phyloP scores from a whole-genome alignment of 2,113 vertebrate genomes.

The Ctenodactylus gundi region DNA sequence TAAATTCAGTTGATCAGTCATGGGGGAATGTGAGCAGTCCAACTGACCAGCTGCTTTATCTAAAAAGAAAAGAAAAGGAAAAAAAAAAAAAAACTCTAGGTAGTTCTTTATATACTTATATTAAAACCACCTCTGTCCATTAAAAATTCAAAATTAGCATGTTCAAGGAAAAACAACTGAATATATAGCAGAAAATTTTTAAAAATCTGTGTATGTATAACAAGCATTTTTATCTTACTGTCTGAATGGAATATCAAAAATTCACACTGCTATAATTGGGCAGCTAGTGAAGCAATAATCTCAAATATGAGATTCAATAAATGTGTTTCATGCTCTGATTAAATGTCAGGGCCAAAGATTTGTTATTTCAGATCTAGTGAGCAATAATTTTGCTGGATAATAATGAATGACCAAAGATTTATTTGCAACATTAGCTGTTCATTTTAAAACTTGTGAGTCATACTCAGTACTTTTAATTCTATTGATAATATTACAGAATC shows the following conservation, averaged over 20 bases:
- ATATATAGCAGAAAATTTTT: constrained; percentile 48
- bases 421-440: constrained; percentile 3
- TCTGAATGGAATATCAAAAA: constrained; percentile 53
- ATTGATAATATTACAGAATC: background rate
- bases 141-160: constrained; percentile 40
- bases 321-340: constrained; percentile 76
- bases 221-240: constrained; percentile 63
- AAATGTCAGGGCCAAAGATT: constrained; percentile 77
- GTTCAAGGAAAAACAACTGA: constrained; percentile 51
- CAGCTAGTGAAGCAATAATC: constrained; percentile 54
- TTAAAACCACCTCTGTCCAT: constrained; percentile 38
- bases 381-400: constrained; percentile 65
- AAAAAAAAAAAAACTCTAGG: too few relatives aligned
- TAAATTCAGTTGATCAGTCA: background rate
- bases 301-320: constrained; percentile 74
- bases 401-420: constrained; percentile 53
- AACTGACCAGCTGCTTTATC: background rate
- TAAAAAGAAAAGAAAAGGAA: too few relatives aligned
- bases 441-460: constrained; percentile 35
- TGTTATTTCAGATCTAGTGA: constrained; percentile 74
- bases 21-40: background rate
- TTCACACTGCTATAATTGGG: constrained; percentile 59
- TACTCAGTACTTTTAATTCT: background rate
- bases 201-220: constrained; percentile 41
- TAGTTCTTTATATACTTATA: background rate